Conservation (phyloP, 2,797 vertebrate species). For the Cephalopachus bancanus region DNA sequence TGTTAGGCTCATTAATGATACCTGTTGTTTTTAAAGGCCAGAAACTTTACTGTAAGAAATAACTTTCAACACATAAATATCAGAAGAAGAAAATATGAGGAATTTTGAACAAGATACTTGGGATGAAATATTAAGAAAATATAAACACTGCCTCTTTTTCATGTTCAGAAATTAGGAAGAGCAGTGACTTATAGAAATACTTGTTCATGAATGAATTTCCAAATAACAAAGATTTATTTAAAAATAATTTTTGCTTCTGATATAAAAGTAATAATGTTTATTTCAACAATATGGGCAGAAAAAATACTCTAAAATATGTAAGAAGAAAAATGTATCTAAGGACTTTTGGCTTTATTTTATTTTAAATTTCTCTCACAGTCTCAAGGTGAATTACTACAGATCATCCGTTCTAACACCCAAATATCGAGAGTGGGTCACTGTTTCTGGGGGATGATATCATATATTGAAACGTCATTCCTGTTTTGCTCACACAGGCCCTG, state of each 20-base stretch:
- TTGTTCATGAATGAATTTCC: constrained; percentile 36
- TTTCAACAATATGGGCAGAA: background rate
- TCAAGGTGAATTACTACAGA: background rate
- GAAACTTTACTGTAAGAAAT: constrained; percentile 39
- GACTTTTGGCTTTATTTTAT: background rate
- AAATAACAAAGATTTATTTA: background rate
- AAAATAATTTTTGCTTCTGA: background rate
- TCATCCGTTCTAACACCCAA: background rate
- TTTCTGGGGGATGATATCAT: background rate
- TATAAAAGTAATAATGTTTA: constrained; percentile 48
- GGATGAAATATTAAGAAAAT: constrained; percentile 3
- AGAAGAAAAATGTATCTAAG: background rate
- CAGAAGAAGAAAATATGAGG: background rate
- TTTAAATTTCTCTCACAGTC: constrained; percentile 40
- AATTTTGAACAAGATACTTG: constrained; percentile 8
- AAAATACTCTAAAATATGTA: background rate
- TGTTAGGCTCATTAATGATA: background rate
- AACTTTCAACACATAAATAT: constrained; percentile 24
- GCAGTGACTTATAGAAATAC: background rate
- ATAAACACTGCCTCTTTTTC: background rate
- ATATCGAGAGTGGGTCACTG: background rate
- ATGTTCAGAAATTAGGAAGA: background rate
- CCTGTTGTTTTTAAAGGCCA: background rate
- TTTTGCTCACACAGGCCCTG: background rate
- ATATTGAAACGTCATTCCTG: background rate